Evolutionary conservation across 2,113 vertebrate genomes (phyloP), one percentile per base, ranked within the genome.

Genomic region (Triplophysa tibetana): DNA sequence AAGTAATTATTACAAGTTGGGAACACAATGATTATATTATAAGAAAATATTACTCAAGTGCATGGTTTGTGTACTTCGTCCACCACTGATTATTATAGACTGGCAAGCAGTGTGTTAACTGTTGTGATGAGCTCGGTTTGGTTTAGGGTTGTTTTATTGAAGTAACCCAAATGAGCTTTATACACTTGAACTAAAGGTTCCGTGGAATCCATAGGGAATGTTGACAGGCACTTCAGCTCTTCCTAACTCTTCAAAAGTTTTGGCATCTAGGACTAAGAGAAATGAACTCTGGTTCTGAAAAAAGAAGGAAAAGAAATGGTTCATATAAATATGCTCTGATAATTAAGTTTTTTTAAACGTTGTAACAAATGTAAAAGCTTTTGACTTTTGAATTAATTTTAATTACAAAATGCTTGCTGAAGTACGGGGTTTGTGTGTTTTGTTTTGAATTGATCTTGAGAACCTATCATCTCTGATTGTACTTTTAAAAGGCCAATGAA

Each of bases 151-250:
- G 12, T 45, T 7, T n/a, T 26, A 11, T 23, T 61, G 1, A 21
- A 17, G 8, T 54, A 21, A 7, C 65, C 84, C 54, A 19, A 38
- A 11, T 63, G 6, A 17, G 13, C 10, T 29, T 63, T 52, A 89
- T 10, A n/a, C n/a, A 12, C 77, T 85, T 19, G 91, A 79, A n/a
- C 84, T 77, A 70, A 97, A 99, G 48, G 89, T 63, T n/a, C 96
- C 96, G 0, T 98, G 98, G 91, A 99, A 99, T 4, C 95, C 95
- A 1, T 95, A 97, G 13, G 97, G 92, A 78, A 98, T 94, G 87
- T 90, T 92, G 38, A 96, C 93, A 7, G 94, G 89, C 0, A 98
- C 95, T 21, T 95, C 91, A 1, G 97, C 96, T 88, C 95, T 88
- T 62, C 94, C 95, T 79, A 98, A 12, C 62, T 99, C 97, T 54